Conservation (phyloP, 2,888 invertebrate genomes). For the Tachina fera region DNA sequence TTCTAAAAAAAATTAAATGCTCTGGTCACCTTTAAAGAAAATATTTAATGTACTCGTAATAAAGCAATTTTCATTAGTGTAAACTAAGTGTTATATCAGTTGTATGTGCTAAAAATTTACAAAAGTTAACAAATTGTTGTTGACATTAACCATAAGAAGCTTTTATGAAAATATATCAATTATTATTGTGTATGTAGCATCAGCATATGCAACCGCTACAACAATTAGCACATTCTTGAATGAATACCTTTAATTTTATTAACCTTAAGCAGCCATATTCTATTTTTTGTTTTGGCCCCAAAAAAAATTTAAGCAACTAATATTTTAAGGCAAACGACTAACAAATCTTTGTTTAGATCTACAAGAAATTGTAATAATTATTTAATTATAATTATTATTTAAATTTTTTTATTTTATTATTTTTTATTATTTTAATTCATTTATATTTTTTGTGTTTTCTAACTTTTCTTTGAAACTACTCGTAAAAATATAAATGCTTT, state of each 20-base stretch:
- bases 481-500: conserved; percentile 72
- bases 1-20: neutral
- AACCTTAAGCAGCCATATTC: neutral
- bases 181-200: too few relatives aligned
- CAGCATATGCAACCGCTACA: neutral
- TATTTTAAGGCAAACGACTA: conserved; percentile 60
- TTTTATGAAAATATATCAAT: too few relatives aligned
- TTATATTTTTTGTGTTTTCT: conserved; percentile 68
- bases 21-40: neutral
- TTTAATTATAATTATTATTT: conserved; percentile 72
- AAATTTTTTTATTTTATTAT: conserved; percentile 58
- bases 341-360: conserved; percentile 56
- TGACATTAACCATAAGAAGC: too few relatives aligned
- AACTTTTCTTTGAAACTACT: conserved; percentile 50
- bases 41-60: neutral
- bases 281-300: neutral
- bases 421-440: conserved; percentile 51
- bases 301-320: conserved; percentile 36
- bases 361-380: conserved; percentile 73
- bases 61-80: neutral
- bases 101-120: neutral
- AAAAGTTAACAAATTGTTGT: neutral
- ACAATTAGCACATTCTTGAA: neutral
- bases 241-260: neutral
- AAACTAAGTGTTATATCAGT: neutral